A percentile compares a stretch with the other conserved stretches of the same genome.
phyloP scores from a whole-genome alignment of 64 coral and sea anemone species.

The Stichodactyla mertensii region DNA sequence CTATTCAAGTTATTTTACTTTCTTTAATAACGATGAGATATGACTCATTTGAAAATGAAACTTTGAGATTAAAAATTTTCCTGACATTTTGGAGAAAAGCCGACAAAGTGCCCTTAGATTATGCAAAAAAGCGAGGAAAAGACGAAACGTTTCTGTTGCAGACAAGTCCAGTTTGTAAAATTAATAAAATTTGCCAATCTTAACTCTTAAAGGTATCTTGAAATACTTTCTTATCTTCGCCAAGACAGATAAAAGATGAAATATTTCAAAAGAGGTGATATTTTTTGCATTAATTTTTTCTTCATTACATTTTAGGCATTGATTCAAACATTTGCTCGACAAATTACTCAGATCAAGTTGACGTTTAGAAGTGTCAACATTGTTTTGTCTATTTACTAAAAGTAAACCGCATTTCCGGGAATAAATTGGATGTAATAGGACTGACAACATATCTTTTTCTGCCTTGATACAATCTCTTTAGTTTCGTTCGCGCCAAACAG shows the following conservation, averaged over 20 bases:
- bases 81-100: not conserved
- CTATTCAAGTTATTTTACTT: no score
- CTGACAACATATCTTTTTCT: not conserved
- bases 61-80: not conserved
- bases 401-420: not conserved
- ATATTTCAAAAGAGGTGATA: not conserved
- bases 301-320: not conserved
- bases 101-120: not conserved
- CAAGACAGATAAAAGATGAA: not conserved
- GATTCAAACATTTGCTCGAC: no score
- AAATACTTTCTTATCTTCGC: not conserved
- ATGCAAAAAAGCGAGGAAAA: not conserved
- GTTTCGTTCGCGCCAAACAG: not conserved
- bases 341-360: not conserved
- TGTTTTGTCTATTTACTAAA: slow-evolving; percentile 8
- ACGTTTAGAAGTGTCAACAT: not conserved
- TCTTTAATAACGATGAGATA: no score
- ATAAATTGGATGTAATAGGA: not conserved
- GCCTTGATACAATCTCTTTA: not conserved
- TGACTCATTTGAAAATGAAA: no score
- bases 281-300: not conserved
- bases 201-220: not conserved
- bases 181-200: not conserved
- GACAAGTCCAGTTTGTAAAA: not conserved
- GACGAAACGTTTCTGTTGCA: not conserved